Percentiles rank a stretch among this genome's conserved stretches.
Conservation (phyloP, 2,113 vertebrate species). For the Ciconia stormi region DNA sequence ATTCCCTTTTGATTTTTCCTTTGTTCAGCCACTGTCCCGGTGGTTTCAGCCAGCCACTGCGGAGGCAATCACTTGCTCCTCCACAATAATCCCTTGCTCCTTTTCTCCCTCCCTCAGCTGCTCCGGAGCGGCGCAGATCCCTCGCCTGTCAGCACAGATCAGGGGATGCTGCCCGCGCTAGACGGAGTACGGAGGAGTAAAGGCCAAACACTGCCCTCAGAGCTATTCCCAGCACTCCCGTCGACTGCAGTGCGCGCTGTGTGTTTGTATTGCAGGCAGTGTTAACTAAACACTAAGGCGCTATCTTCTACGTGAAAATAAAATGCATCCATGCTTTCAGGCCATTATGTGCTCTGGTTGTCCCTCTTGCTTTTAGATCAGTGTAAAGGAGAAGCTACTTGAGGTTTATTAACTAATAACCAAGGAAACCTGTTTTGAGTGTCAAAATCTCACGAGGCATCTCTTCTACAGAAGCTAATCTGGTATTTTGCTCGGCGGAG, state of each 20-base stretch:
- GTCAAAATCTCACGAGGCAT: constrained; percentile 21
- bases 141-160: background rate
- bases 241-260: rapidly evolving
- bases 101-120: background rate
- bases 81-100: background rate
- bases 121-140: background rate
- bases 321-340: background rate
- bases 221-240: background rate
- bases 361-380: background rate
- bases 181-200: background rate
- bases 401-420: constrained; percentile 34
- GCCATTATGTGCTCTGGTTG: background rate
- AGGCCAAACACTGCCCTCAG: background rate
- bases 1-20: background rate
- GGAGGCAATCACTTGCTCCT: background rate
- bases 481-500: background rate
- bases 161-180: background rate
- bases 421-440: constrained; percentile 4
- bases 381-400: constrained; percentile 10
- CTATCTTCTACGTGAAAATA: background rate
- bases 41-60: background rate
- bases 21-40: background rate
- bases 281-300: background rate
- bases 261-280: background rate
- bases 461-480: background rate